Conservation (phyloP, 2,113 vertebrate species). For the Psilopogon haemacephalus region DNA sequence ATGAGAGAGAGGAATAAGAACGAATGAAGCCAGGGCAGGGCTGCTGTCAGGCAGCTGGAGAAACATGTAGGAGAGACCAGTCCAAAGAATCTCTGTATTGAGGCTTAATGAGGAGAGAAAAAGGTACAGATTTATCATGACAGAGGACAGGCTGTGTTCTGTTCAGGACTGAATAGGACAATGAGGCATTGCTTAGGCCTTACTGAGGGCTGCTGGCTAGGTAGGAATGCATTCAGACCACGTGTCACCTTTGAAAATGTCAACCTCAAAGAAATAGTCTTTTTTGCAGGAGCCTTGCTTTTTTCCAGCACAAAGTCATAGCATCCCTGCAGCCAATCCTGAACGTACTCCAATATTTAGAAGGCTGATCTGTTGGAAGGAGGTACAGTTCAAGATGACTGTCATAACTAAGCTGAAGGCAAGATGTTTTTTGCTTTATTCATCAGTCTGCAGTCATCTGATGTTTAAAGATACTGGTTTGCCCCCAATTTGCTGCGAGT, state of each 20-base stretch:
- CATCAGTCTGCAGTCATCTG: background rate
- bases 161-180: background rate
- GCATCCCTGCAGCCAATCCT: background rate
- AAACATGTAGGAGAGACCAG: background rate
- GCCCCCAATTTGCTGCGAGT: background rate
- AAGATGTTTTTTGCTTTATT: background rate
- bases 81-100: background rate
- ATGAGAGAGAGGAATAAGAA: background rate
- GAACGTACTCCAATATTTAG: background rate
- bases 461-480: constrained; percentile 15
- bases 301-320: background rate
- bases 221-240: background rate
- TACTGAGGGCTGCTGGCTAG: background rate
- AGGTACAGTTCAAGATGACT: background rate
- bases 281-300: background rate
- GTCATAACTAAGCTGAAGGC: background rate
- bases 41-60: background rate
- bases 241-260: background rate
- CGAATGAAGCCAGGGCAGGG: background rate
- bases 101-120: background rate
- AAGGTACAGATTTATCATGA: background rate
- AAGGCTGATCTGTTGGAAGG: background rate
- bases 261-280: background rate
- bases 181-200: background rate
- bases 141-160: background rate